Evolutionary conservation across 2,797 vertebrate genomes (phyloP).

Genomic region (Smutsia temminckii): DNA sequence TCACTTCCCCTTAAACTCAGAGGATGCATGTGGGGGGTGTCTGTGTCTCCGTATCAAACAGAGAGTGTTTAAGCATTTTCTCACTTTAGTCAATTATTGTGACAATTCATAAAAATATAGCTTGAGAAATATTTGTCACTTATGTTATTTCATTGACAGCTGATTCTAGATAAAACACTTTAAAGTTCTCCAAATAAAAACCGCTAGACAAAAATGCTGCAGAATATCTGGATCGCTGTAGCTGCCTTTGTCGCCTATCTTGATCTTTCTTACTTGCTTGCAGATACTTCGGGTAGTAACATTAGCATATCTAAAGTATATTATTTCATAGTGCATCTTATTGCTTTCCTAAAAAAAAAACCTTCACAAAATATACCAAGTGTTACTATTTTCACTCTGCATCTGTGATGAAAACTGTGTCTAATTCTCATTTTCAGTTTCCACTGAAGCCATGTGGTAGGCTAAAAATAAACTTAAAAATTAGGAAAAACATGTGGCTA

Average conservation of each 20-base stretch:
- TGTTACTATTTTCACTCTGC: slow-evolving; percentile 74
- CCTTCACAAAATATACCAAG: slow-evolving; percentile 53
- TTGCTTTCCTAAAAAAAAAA: slow-evolving; percentile 61
- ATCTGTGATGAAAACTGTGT: slow-evolving; percentile 69
- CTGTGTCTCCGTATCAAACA: background rate
- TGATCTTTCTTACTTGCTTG: background rate
- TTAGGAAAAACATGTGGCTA: slow-evolving; percentile 72
- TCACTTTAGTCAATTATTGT: background rate
- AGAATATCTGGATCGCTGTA: background rate
- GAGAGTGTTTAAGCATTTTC: background rate
- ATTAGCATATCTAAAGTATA: slow-evolving; percentile 39
- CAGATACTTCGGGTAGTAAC: background rate
- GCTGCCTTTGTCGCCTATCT: background rate
- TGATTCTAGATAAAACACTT: background rate
- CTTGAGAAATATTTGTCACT: background rate
- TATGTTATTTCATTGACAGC: background rate
- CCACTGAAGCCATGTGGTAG: slow-evolving; percentile 63
- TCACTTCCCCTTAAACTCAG: background rate
- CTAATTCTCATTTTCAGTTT: slow-evolving; percentile 69
- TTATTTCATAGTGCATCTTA: slow-evolving; percentile 32
- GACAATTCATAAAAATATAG: background rate
- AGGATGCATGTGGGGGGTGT: background rate
- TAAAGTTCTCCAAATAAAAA: background rate
- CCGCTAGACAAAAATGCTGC: background rate
- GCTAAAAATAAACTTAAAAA: slow-evolving; percentile 70